These are phyloP conservation scores for Anorthoa munda DNA, from an alignment of 2,888 invertebrate species.

Conservation along the genomic window DNA sequence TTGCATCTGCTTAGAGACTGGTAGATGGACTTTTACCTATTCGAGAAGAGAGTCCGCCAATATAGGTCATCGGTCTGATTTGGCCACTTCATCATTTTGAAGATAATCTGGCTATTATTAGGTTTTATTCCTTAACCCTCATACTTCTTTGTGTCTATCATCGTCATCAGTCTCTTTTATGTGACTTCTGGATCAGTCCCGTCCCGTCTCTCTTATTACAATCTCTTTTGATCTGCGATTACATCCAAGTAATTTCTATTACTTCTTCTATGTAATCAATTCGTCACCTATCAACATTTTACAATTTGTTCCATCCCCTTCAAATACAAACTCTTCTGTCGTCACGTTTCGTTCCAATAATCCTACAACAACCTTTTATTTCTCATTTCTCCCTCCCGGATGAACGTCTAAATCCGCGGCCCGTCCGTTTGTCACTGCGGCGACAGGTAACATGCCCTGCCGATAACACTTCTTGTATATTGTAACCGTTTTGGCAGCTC, in stretches of 20 bases:
- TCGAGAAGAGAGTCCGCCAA: neutral
- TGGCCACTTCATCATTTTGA: neutral
- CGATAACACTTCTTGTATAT: slow-evolving; percentile 77
- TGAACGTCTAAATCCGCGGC: slow-evolving; percentile 81
- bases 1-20: neutral
- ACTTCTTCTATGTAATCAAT: neutral
- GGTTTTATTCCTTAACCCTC: neutral
- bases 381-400: slow-evolving; percentile 68
- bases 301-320: neutral
- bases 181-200: too few species aligned
- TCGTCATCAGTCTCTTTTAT: too few species aligned
- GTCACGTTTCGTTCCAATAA: slow-evolving; percentile 32
- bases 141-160: neutral
- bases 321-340: slow-evolving; percentile 6
- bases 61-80: neutral
- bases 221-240: neutral
- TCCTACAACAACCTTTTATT: slow-evolving; percentile 50
- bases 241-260: neutral
- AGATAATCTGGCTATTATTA: neutral
- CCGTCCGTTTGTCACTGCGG: slow-evolving; percentile 78
- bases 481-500: slow-evolving; percentile 72
- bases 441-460: slow-evolving; percentile 76
- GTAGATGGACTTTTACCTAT: neutral
- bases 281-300: neutral
- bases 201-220: neutral